Conservation (phyloP, 2,113 vertebrate species). For the Taxidea taxus region DNA sequence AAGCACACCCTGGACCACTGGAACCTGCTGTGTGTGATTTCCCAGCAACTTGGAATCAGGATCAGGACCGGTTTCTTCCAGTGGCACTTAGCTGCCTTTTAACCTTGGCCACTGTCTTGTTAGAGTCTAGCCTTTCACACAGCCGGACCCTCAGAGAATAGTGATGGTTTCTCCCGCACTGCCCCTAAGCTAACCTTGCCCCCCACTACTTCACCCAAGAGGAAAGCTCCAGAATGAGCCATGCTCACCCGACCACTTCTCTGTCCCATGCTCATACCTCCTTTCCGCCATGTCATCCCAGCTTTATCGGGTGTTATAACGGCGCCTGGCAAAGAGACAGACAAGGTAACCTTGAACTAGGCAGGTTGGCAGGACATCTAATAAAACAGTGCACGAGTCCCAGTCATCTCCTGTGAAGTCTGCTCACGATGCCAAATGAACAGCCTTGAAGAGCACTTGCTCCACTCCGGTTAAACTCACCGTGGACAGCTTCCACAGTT, state of each 20-base stretch:
- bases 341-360: neutral
- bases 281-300: neutral
- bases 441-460: neutral
- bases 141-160: too few relatives aligned
- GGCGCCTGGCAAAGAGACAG: neutral
- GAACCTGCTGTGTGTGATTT: neutral
- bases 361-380: neutral
- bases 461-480: neutral
- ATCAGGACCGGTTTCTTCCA: neutral
- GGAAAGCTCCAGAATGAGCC: neutral
- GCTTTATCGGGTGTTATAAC: neutral
- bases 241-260: neutral
- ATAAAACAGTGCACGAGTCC: neutral
- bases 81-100: neutral
- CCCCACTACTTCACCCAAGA: neutral
- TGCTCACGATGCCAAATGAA: neutral
- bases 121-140: too few relatives aligned
- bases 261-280: neutral
- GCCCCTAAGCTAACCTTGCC: too few relatives aligned
- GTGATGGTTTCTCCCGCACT: neutral
- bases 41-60: rapidly evolving
- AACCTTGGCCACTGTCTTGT: neutral
- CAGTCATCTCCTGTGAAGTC: neutral
- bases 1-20: rapidly evolving
- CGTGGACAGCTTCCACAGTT: neutral